Conservation (phyloP, 2,113 vertebrate species). For the Asarcornis scutulata region DNA sequence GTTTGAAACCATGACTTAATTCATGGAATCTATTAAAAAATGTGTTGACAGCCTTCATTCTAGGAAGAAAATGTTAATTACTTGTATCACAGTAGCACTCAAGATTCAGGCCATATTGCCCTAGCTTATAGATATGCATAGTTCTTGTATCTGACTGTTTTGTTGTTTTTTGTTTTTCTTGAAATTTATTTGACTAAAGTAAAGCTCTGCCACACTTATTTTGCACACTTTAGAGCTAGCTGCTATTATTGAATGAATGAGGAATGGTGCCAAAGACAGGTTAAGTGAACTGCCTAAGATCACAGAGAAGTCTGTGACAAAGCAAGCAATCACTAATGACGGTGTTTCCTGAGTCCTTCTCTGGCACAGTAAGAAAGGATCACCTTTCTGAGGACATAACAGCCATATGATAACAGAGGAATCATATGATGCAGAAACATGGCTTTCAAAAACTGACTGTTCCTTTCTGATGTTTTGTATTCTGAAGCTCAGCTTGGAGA, state of each 20-base stretch:
- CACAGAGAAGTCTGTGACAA: neutral
- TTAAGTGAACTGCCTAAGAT: neutral
- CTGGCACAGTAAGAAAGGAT: neutral
- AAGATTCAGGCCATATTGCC: slow-evolving; percentile 73
- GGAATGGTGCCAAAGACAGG: neutral
- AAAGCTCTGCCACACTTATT: slow-evolving; percentile 21
- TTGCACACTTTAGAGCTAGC: neutral
- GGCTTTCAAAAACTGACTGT: neutral
- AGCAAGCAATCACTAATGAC: neutral
- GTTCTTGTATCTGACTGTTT: slow-evolving; percentile 44
- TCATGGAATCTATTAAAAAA: slow-evolving; percentile 73
- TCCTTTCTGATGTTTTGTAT: neutral
- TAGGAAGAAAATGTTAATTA: slow-evolving; percentile 75
- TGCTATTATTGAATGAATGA: neutral
- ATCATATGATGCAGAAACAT: neutral
- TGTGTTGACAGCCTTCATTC: slow-evolving; percentile 74
- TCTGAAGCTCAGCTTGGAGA: slow-evolving; percentile 1
- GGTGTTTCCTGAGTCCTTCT: neutral
- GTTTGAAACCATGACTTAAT: slow-evolving; percentile 72
- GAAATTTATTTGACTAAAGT: slow-evolving; percentile 44
- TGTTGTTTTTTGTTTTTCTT: neutral
- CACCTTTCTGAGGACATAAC: neutral
- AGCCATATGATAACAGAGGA: neutral
- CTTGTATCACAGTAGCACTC: slow-evolving; percentile 73
- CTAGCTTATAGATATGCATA: slow-evolving; percentile 73